Percentiles rank a stretch among this genome's conserved stretches.
Conservation (phyloP, 2,797 vertebrate species). For the Amblyopsis hoosieri region DNA sequence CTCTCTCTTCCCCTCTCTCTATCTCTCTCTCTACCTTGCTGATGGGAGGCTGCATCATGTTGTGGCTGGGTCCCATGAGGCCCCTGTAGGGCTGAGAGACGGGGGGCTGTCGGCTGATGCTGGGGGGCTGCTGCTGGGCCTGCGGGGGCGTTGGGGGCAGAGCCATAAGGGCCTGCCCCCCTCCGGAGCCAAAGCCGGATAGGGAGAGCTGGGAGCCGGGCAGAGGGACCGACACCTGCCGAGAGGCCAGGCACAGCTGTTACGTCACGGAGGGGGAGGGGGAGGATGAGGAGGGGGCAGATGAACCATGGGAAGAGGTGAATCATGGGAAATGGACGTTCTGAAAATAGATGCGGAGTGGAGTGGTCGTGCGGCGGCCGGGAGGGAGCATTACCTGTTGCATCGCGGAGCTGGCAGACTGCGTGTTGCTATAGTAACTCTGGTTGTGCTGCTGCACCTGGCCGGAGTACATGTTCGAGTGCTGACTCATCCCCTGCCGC, state of each 20-base stretch:
- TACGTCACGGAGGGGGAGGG: not conserved
- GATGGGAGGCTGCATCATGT: slow-evolving; percentile 88
- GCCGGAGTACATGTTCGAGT: slow-evolving; percentile 95
- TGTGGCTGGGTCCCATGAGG: slow-evolving; percentile 89
- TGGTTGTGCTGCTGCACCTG: slow-evolving; percentile 96
- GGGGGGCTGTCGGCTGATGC: slow-evolving; percentile 87
- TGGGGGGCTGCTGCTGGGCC: slow-evolving; percentile 80
- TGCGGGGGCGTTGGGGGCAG: slow-evolving; percentile 90
- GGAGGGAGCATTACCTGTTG: slow-evolving; percentile 86
- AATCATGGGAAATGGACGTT: too few relatives aligned
- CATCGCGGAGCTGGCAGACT: slow-evolving; percentile 90
- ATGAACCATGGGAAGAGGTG: too few relatives aligned
- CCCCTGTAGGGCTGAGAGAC: slow-evolving; percentile 90
- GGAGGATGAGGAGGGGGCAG: too few relatives aligned
- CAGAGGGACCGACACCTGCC: slow-evolving; percentile 89
- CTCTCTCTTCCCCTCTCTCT: not conserved
- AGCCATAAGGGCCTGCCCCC: slow-evolving; percentile 92
- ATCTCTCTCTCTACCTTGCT: slow-evolving; percentile 80
- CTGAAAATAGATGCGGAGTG: too few relatives aligned
- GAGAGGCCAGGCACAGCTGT: not conserved
- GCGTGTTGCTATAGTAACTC: slow-evolving; percentile 96
- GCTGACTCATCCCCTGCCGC: slow-evolving; percentile 94
- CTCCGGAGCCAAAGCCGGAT: slow-evolving; percentile 91
- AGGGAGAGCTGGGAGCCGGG: slow-evolving; percentile 92
- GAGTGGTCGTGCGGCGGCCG: not conserved